These are phyloP conservation scores for Cheilosia vulpina DNA, from an alignment of 2,888 invertebrate genomes.

Conservation along the genomic window DNA sequence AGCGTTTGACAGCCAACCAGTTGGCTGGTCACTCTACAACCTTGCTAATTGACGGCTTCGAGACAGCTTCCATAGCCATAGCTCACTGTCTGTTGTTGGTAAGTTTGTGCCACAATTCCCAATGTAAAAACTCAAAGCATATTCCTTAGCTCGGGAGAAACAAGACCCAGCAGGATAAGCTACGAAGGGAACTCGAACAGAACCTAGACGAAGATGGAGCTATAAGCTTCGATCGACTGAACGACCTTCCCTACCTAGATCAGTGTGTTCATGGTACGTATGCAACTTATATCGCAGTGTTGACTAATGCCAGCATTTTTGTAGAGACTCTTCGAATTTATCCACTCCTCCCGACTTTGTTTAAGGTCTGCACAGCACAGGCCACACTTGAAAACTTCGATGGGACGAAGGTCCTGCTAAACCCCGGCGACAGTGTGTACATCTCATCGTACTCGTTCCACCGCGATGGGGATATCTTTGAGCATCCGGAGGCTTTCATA, in stretches of 20 bases:
- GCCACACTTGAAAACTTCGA: slow-evolving; percentile 69
- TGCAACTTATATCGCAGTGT: no score
- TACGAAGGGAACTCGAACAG: slow-evolving; percentile 77
- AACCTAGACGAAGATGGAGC: slow-evolving; percentile 47
- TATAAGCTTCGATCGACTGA: slow-evolving; percentile 77
- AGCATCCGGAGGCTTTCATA: slow-evolving; percentile 77
- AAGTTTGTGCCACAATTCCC: slow-evolving; percentile 15
- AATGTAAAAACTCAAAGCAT: neutral
- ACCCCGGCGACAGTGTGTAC: slow-evolving; percentile 70
- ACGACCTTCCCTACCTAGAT: slow-evolving; percentile 78
- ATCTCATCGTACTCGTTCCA: slow-evolving; percentile 77
- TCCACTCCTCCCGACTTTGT: slow-evolving; percentile 76
- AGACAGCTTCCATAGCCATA: slow-evolving; percentile 78
- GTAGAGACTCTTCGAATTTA: slow-evolving; percentile 78
- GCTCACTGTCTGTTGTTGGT: slow-evolving; percentile 78
- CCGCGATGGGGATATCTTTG: slow-evolving; percentile 77
- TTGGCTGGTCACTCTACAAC: slow-evolving; percentile 79
- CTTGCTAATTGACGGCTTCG: slow-evolving; percentile 79
- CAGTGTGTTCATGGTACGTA: slow-evolving; percentile 78
- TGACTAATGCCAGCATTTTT: neutral
- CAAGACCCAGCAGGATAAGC: slow-evolving; percentile 76
- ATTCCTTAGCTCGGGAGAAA: slow-evolving; percentile 77
- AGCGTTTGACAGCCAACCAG: slow-evolving; percentile 76
- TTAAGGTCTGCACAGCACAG: slow-evolving; percentile 77
- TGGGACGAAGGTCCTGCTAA: slow-evolving; percentile 58